Conservation (phyloP, 2,888 invertebrate species). For the Clitarchus hookeri region DNA sequence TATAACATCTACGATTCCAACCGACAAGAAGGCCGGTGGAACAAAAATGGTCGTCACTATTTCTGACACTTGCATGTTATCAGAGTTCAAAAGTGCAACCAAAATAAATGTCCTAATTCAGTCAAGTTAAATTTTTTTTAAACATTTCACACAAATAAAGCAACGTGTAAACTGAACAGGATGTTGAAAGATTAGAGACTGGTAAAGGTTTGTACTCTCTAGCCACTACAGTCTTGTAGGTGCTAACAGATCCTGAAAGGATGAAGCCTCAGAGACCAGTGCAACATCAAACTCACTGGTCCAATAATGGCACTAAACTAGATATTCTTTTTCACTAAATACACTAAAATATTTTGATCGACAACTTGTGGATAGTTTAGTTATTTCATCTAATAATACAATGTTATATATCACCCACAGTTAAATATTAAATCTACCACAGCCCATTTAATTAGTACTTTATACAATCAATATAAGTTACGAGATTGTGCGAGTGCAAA, state of each 20-base stretch:
- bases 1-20: not conserved
- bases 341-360: slow-evolving; percentile 40
- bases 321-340: slow-evolving; percentile 31
- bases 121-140: not conserved
- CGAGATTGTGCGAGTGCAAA: slow-evolving; percentile 46
- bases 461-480: slow-evolving; percentile 41
- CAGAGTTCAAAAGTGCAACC: not conserved
- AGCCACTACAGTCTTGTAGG: slow-evolving; percentile 8
- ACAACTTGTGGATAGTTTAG: slow-evolving; percentile 35
- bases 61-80: too few relatives aligned
- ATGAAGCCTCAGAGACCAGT: not conserved
- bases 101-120: not conserved
- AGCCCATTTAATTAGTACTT: slow-evolving; percentile 48
- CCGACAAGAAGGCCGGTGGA: not conserved
- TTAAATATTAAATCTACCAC: slow-evolving; percentile 48
- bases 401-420: slow-evolving; percentile 46
- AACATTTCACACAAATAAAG: not conserved
- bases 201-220: slow-evolving; percentile 6
- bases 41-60: not conserved
- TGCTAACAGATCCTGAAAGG: slow-evolving; percentile 7
- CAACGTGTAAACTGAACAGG: not conserved
- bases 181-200: too few relatives aligned
- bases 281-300: not conserved
- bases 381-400: slow-evolving; percentile 39
- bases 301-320: slow-evolving; percentile 39